Percentiles rank a stretch among this genome's conserved stretches.
These are phyloP conservation scores for Hippasteria phrygiana DNA, from an alignment of 53 echinoderm and acorn worm genomes.

Conservation along the genomic window DNA sequence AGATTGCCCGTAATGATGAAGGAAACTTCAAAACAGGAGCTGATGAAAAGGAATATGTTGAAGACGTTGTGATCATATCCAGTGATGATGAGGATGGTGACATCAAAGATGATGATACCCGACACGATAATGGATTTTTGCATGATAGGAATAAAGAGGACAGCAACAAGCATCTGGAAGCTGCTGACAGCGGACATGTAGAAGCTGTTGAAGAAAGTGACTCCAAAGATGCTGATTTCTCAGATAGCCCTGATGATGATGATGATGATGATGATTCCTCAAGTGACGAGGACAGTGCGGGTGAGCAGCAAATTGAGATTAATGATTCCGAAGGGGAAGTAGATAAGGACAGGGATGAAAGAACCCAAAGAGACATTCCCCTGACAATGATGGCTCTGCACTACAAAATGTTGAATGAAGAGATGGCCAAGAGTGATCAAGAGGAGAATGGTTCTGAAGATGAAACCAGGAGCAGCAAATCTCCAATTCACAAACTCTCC, in stretches of 20 bases:
- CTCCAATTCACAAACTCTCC: background rate
- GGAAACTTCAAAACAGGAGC: background rate
- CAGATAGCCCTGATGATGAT: background rate
- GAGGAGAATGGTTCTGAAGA: constrained; percentile 8
- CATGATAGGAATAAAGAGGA: background rate
- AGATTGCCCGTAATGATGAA: too few relatives aligned
- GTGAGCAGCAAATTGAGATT: constrained; percentile 5
- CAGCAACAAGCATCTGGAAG: background rate
- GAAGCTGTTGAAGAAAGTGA: constrained; percentile 10
- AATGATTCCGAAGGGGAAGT: constrained; percentile 11
- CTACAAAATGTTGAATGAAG: constrained; percentile 38
- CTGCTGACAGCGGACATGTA: background rate
- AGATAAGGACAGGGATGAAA: background rate
- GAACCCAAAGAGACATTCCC: constrained; percentile 22
- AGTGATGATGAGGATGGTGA: constrained; percentile 33
- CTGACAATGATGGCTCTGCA: constrained; percentile 37
- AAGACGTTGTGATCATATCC: constrained; percentile 27
- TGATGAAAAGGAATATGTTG: background rate
- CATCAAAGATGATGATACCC: background rate
- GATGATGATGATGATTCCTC: background rate
- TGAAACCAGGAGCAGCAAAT: background rate
- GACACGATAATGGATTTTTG: too few relatives aligned
- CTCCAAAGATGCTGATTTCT: constrained; percentile 29
- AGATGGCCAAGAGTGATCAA: background rate
- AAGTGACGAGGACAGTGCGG: background rate